Evolutionary conservation across 2,797 vertebrate species (phyloP).

Genomic region (Erethizon dorsatum): DNA sequence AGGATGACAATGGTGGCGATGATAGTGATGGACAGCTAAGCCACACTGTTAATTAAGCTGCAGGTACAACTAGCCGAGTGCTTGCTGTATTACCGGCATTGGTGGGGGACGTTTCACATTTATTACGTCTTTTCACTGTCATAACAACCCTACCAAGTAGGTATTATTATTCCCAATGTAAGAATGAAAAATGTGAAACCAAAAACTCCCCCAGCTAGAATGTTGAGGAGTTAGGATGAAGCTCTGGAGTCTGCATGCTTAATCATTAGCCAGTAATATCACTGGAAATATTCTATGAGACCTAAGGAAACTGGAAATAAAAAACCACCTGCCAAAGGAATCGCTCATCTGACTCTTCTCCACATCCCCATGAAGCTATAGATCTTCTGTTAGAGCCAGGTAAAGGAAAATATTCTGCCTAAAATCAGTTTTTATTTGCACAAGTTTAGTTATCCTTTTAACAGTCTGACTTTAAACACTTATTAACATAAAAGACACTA

Average conservation of each 20-base stretch:
- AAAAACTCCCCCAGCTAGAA: background rate
- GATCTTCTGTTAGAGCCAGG: constrained; percentile 3
- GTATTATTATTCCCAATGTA: background rate
- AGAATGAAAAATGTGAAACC: background rate
- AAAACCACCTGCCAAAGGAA: background rate
- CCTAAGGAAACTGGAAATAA: background rate
- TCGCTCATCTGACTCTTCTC: background rate
- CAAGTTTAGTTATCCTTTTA: constrained; percentile 43
- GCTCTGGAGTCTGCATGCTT: background rate
- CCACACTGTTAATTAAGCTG: background rate
- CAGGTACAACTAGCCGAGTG: background rate
- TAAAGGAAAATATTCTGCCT: constrained; percentile 4
- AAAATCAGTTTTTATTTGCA: constrained; percentile 52
- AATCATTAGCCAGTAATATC: background rate
- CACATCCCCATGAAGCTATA: background rate
- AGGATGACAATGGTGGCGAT: background rate
- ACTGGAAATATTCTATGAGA: background rate
- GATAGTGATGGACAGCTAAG: background rate
- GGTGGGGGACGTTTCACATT: background rate
- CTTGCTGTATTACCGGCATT: background rate
- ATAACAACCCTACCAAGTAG: background rate
- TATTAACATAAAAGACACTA: background rate
- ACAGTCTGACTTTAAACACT: constrained; percentile 1
- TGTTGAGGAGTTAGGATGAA: background rate
- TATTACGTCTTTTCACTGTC: background rate